Evolutionary conservation across 2,113 vertebrate genomes (phyloP).

Genomic region (Aptenodytes forsteri): DNA sequence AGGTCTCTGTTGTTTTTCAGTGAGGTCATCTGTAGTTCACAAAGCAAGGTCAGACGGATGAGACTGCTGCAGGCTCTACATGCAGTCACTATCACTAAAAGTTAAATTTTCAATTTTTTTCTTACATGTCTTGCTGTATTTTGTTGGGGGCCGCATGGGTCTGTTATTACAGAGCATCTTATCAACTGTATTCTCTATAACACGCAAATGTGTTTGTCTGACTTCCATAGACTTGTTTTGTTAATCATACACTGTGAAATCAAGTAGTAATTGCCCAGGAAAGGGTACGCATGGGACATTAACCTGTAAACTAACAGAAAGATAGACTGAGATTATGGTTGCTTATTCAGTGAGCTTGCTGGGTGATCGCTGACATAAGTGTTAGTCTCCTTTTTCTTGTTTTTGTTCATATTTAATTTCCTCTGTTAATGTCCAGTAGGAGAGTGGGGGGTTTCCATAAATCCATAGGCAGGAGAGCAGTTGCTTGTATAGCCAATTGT

Average conservation of each 20-base stretch:
- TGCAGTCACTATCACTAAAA: constrained; percentile 70
- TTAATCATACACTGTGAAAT: background rate
- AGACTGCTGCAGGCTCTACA: constrained; percentile 62
- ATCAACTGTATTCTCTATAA: background rate
- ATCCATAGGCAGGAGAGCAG: background rate
- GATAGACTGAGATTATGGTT: background rate
- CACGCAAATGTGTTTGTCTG: background rate
- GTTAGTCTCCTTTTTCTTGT: background rate
- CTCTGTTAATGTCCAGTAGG: background rate
- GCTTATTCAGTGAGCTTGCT: background rate
- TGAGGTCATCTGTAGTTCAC: constrained; percentile 68
- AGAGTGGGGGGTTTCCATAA: background rate
- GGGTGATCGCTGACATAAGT: background rate
- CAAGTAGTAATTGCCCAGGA: background rate
- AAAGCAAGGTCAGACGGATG: constrained; percentile 64
- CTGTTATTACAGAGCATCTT: background rate
- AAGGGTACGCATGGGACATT: background rate
- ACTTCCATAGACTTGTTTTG: background rate
- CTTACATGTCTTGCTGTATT: background rate
- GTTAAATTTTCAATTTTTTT: constrained; percentile 53
- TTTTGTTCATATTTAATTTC: background rate
- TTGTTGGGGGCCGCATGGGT: background rate
- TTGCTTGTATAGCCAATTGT: background rate
- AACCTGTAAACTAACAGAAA: background rate
- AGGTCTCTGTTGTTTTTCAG: constrained; percentile 64